Percentiles rank a stretch among this genome's conserved stretches.
Evolutionary conservation across 2,797 vertebrate genomes (phyloP).

Genomic region (Sebastes jordani): DNA sequence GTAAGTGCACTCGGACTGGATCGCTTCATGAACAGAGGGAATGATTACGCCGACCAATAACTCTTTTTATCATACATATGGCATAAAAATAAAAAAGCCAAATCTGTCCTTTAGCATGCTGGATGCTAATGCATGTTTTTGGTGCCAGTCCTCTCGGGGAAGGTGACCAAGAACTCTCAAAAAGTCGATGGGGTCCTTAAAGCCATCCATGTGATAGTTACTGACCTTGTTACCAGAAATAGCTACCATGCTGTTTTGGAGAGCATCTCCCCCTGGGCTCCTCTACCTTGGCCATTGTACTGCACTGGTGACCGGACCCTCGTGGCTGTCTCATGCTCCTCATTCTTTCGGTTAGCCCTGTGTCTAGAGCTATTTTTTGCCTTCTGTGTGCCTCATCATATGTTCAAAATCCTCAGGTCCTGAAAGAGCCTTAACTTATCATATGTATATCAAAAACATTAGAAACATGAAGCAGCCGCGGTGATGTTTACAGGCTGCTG

Average conservation of each 20-base stretch:
- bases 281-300: conserved; percentile 37
- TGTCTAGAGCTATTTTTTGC: conserved; percentile 82
- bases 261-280: conserved; percentile 43
- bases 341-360: conserved; percentile 67
- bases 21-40: background rate
- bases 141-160: conserved; percentile 1
- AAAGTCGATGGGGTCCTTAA: conserved; percentile 22
- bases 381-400: conserved; percentile 88
- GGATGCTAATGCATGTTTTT: background rate
- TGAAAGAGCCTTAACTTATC: conserved; percentile 88
- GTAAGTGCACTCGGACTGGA: background rate
- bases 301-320: conserved; percentile 43
- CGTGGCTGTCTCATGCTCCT: conserved; percentile 59
- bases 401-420: conserved; percentile 88
- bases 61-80: background rate
- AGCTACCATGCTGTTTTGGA: conserved; percentile 23
- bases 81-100: background rate
- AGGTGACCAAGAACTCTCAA: conserved; percentile 6
- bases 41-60: background rate
- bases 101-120: background rate
- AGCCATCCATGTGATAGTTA: conserved; percentile 16
- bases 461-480: conserved; percentile 63
- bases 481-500: conserved; percentile 72
- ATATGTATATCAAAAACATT: conserved; percentile 73
- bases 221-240: conserved; percentile 17